phyloP scores from a whole-genome alignment of 2,888 invertebrate genomes.

The Eulithis prunata region DNA sequence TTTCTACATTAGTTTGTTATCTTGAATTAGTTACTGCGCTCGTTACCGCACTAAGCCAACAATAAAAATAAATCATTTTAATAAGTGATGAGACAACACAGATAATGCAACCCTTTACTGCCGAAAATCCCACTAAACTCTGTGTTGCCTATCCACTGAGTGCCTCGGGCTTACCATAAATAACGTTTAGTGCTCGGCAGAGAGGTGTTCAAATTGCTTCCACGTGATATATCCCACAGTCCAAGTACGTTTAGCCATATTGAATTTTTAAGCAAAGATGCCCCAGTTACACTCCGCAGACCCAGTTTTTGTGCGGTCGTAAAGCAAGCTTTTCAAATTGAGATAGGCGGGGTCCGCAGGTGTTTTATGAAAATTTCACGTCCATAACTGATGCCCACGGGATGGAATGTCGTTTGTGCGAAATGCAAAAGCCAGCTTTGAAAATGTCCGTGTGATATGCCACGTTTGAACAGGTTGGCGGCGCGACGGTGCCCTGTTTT shows the following conservation, averaged over 20 bases:
- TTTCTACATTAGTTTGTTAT: not conserved
- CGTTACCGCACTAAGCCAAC: conserved; percentile 7
- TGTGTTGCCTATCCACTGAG: conserved; percentile 75
- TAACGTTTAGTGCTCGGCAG: conserved; percentile 77
- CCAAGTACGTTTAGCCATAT: conserved; percentile 75
- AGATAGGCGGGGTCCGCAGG: conserved; percentile 54
- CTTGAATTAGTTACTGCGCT: not conserved
- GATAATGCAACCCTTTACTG: conserved; percentile 54
- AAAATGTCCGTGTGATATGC: conserved; percentile 37
- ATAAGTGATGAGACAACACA: conserved; percentile 47
- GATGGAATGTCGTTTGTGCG: conserved; percentile 42
- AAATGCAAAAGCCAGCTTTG: conserved; percentile 41
- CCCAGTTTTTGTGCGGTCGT: conserved; percentile 50
- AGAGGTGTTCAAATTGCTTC: conserved; percentile 82
- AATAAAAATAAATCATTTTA: conserved; percentile 38
- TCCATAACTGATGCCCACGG: conserved; percentile 48
- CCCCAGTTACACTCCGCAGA: conserved; percentile 42
- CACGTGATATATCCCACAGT: conserved; percentile 76
- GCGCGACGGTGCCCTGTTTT: conserved; percentile 22
- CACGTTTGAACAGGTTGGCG: conserved; percentile 30
- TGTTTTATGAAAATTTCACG: conserved; percentile 58
- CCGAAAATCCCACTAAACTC: conserved; percentile 72
- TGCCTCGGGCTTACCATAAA: conserved; percentile 78
- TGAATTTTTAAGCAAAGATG: conserved; percentile 77
- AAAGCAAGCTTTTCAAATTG: conserved; percentile 60